Conservation (phyloP, 2,888 invertebrate genomes). For the Zonitis immaculata region DNA sequence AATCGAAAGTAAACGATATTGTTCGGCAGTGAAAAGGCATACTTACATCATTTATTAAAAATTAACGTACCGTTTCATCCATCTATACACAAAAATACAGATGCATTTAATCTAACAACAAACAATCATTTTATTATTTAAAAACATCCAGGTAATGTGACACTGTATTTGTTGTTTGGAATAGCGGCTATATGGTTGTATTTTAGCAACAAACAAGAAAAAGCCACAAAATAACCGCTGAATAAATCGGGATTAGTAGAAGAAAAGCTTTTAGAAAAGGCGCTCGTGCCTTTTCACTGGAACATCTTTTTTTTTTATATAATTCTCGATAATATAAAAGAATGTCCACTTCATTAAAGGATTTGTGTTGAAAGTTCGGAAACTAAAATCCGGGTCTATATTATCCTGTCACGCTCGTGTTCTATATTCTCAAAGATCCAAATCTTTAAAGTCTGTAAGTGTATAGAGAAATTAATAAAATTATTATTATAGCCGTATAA, state of each 20-base stretch:
- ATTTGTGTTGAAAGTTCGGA: not conserved
- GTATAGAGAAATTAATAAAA: too few relatives aligned
- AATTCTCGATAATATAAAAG: not conserved
- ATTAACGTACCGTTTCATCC: conserved; percentile 9
- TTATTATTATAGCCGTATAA: too few relatives aligned
- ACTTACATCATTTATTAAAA: conserved; percentile 11
- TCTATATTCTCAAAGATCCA: not conserved
- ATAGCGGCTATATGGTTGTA: conserved; percentile 2
- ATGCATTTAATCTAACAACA: conserved; percentile 12
- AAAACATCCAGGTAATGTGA: conserved; percentile 10
- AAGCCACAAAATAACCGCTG: conserved; percentile 9
- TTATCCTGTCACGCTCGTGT: not conserved
- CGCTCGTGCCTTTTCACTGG: conserved; percentile 13
- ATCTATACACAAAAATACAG: conserved; percentile 4
- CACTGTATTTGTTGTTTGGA: conserved; percentile 3
- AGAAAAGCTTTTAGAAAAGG: not conserved
- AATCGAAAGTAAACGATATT: conserved; percentile 9
- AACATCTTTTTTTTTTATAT: not conserved
- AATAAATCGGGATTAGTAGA: conserved; percentile 3
- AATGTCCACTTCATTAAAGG: not conserved
- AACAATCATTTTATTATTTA: conserved; percentile 3
- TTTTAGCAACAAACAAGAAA: not conserved
- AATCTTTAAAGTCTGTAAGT: not conserved
- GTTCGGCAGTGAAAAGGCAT: conserved; percentile 9
- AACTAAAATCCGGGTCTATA: not conserved